Evolutionary conservation across 2,888 invertebrate species (phyloP), one percentile per base, ranked within the genome.

Genomic region (Ophion costatus): DNA sequence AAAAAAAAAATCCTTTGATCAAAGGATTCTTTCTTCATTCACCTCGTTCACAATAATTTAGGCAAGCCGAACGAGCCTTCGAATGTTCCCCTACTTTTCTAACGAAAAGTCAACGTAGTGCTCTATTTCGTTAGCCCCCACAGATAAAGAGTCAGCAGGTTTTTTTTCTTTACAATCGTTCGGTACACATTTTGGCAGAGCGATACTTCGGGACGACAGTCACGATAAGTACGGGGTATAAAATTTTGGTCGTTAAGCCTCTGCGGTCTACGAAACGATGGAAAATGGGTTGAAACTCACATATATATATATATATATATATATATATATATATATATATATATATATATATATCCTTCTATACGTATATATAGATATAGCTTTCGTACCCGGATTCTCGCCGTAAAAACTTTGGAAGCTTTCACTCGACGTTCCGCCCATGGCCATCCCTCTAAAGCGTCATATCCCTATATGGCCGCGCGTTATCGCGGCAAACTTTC

Each of bases 371-470:
- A 11, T 64, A 24, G 64, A 64, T 56, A 75, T 38, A 51, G 51
- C 24, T 63, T 45, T 64, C 45, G 45, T 17, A 45, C 51, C 29
- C 76, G 69, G 59, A 78, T 51, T 78, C 64, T 73, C 80, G 64
- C 63, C 80, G 80, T 80, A 80, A 80, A 80, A 80, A 66, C 57
- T 71, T 57, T 71, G 24, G 59, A 80, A 80, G 80, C 80, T 78
- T 51, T 80, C 73, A 64, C 38, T 24, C 73, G 29, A 71, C 56
- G 64, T 64, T 61, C 57, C 80, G 29, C 70, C 6, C 56, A 38
- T 73, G 64, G 38, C 73, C 73, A 73, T 80, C 66, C 71, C 64
- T 42, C 33, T 22, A 4, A 42, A 78, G 33, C 78, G 78, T 51
- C 78, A 56, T 73, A 24, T 70, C 70, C 64, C 22, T 33, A 51